A percentile compares a stretch with the other conserved stretches of the same genome.
Conservation (phyloP, 2,888 invertebrate genomes). For the Harpagoxenus sublaevis region DNA sequence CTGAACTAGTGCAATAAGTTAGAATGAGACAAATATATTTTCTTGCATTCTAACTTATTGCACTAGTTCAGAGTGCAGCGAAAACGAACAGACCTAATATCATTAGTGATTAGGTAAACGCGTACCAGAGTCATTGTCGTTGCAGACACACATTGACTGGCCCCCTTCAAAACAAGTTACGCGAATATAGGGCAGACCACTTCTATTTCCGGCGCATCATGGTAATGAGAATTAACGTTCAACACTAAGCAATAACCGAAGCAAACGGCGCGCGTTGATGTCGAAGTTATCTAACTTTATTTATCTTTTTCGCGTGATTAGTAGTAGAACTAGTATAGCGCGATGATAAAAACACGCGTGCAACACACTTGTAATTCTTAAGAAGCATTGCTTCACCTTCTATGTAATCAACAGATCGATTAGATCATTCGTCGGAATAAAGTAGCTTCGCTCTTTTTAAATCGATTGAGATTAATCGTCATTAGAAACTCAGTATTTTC, state of each 20-base stretch:
- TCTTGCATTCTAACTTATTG: too few relatives aligned
- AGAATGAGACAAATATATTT: too few relatives aligned
- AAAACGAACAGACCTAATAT: too few relatives aligned
- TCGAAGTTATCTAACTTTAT: slow-evolving; percentile 44
- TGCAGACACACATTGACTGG: slow-evolving; percentile 51
- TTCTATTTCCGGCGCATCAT: slow-evolving; percentile 54
- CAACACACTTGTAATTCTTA: slow-evolving; percentile 5
- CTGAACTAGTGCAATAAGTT: too few relatives aligned
- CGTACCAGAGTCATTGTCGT: slow-evolving; percentile 45
- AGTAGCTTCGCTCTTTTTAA: not conserved
- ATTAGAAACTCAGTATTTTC: not conserved
- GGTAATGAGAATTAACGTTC: slow-evolving; percentile 50
- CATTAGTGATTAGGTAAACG: slow-evolving; percentile 57
- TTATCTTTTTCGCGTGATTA: slow-evolving; percentile 49
- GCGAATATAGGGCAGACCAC: slow-evolving; percentile 53
- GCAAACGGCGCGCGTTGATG: slow-evolving; percentile 39
- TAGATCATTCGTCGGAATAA: not conserved
- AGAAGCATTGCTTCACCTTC: slow-evolving; percentile 9
- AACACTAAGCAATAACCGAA: slow-evolving; percentile 33
- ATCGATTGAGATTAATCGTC: not conserved
- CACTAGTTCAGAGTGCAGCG: too few relatives aligned
- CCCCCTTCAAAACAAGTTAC: slow-evolving; percentile 54
- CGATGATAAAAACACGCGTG: slow-evolving; percentile 39
- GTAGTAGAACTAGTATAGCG: not conserved
- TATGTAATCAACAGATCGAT: not conserved